A percentile compares a stretch with the other conserved stretches of the same genome.
Evolutionary conservation across 2,113 vertebrate genomes (phyloP).

Genomic region (Trichomycterus rosablanca): DNA sequence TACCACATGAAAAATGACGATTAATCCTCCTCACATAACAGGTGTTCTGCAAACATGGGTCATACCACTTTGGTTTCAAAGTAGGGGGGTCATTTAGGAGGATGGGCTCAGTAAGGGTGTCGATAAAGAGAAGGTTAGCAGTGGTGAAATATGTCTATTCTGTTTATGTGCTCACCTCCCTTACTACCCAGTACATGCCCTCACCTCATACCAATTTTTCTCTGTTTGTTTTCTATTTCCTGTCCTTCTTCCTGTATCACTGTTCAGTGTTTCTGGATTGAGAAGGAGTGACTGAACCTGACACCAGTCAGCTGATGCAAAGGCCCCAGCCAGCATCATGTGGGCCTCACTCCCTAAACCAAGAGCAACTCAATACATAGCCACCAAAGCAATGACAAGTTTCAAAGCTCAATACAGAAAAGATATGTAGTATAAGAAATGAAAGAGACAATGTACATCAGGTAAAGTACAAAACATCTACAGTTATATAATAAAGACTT

Average conservation of each 20-base stretch:
- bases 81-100: conserved; percentile 17
- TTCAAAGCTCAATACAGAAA: not conserved
- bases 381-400: not conserved
- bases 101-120: not conserved
- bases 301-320: conserved; percentile 51
- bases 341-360: conserved; percentile 56
- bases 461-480: not conserved
- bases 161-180: conserved; percentile 25
- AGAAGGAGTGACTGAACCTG: conserved; percentile 48
- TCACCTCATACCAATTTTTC: conserved; percentile 37
- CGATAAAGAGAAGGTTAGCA: not conserved
- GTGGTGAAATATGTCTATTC: conserved; percentile 42
- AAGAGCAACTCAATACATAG: conserved; percentile 58
- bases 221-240: conserved; percentile 13
- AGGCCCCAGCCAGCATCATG: conserved; percentile 50
- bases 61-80: conserved; percentile 43
- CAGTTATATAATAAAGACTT: not conserved
- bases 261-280: conserved; percentile 20
- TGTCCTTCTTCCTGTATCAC: conserved; percentile 22
- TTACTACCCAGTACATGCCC: conserved; percentile 25
- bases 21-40: conserved; percentile 54
- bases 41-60: conserved; percentile 61
- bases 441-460: not conserved
- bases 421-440: not conserved
- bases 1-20: conserved; percentile 55